Base-by-base conservation (phyloP, 2,797 vertebrate genomes). In the Ataeniobius toweri region DNA sequence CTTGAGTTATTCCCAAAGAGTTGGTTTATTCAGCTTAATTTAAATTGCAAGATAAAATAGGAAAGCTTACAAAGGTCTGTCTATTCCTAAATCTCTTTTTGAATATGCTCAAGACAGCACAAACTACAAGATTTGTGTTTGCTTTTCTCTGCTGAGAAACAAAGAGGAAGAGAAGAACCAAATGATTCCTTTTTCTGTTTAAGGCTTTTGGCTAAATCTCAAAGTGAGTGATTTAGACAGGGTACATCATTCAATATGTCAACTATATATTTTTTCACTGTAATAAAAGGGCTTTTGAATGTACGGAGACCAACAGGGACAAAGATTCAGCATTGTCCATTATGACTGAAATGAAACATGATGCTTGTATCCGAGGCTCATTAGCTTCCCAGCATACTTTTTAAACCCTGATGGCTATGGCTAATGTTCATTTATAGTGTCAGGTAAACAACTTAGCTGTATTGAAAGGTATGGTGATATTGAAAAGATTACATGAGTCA, bases 1-100 rank as follows among this genome's bases (percentile, higher is more conserved):
- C 51, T 79, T 74, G 55, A 69, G 71, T 79, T 72, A 67, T 80
- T n/a, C 46, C 59, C 51, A 63, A 69, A 84, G 58, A 20, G 28
- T 61, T 63, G 28, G 80, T 83, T 71, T 82, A 79, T 85, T 76
- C 68, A 74, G 39, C 55, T 75, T 74, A 28, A 73, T 67, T 81
- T 82, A 68, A 89, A 83, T 58, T 79, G 13, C 8, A 41, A 85
- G 67, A 89, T 83, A 55, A 74, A 77, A 80, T 28, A 58, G 12
- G 0, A 79, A 75, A 53, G 77, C 39, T 14, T 61, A 77, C 77
- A 76, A 53, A 74, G 82, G 78, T 71, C 20, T 71, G 46, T 85
- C 80, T 76, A 80, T 82, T 76, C 39, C 14, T 76, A 46, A 80
- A 80, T 86, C 71, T 80, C 20, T 59, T 80, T 41, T 55, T 68